A percentile compares a stretch with the other conserved stretches of the same genome.
phyloP scores from a whole-genome alignment of 2,797 vertebrate genomes.

The Siniperca undulata region DNA sequence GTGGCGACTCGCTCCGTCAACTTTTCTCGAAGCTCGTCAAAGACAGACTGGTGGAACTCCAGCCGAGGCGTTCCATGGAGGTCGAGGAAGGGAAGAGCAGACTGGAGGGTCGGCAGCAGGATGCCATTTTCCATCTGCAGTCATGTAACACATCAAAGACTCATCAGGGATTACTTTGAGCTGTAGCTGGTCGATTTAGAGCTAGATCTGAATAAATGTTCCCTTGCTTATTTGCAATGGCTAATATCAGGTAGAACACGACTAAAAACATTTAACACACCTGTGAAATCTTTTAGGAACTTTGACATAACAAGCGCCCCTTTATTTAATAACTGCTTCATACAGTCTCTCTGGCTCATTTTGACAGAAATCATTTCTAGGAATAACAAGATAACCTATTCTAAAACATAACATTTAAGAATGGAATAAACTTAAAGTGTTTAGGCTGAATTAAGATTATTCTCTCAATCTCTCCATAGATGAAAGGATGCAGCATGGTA shows the following conservation, averaged over 20 bases:
- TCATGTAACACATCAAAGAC: neutral
- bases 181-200: neutral
- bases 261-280: neutral
- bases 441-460: no score
- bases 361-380: neutral
- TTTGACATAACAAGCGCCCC: neutral
- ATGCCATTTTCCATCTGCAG: slow-evolving; percentile 95
- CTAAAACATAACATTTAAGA: neutral
- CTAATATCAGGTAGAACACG: neutral
- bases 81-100: slow-evolving; percentile 96
- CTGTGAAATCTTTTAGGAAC: neutral
- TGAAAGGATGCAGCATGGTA: no score
- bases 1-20: slow-evolving; percentile 94
- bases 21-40: slow-evolving; percentile 96
- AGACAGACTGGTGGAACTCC: slow-evolving; percentile 99
- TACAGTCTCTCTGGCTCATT: neutral
- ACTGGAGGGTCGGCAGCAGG: slow-evolving; percentile 96
- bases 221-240: rapidly evolving
- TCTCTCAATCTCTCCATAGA: no score
- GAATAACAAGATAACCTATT: neutral
- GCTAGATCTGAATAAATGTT: neutral
- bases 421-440: neutral
- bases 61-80: slow-evolving; percentile 95
- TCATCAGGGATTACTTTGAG: neutral
- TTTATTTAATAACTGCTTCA: neutral